Base-by-base conservation (phyloP, 1,140 invertebrate genomes). In the Tachypleus tridentatus region DNA sequence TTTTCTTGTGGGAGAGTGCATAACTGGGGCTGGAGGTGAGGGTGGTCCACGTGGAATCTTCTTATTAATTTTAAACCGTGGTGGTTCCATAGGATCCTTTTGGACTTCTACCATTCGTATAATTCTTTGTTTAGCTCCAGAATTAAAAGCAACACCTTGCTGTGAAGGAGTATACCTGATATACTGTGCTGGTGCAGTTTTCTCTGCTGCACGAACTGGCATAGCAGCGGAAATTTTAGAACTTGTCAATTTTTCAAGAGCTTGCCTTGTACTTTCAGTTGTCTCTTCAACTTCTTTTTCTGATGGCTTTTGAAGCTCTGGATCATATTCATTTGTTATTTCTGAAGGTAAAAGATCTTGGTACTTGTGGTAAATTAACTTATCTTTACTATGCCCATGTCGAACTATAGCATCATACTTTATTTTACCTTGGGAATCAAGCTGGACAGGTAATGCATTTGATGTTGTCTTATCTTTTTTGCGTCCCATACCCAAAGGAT, bases 71-170 rank as follows among this genome's bases (percentile, higher is more conserved):
- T 93, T 94, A 78, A 98, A 99, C 74, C 92, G 88, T 0, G 97
- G 97, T 6, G 97, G 97, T 78, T 98, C 95, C 86, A 99, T 93
- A 0, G 97, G 97, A 82, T 99, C 97, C 69, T 90, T 86, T 76
- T 96, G 93, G 4, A 88, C 87, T 76, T 97, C 93, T 1, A 97
- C 91, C 86, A 97, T 91, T 72, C 94, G 83, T 68, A 99, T 98
- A 50, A 99, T 93, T 58, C 97, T 82, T 76, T 99, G 97, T 74
- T 98, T 97, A 7, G 96, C 93, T 3, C 95, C 95, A 1, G 94
- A 97, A 77, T 98, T 98, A 73, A 93, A 98, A 0, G 88, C 86
- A 51, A 88, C 85, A 0, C 95, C 93, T 81, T 98, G 93, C 75
- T 98, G 94, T 0, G 93, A 93, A 1, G 97, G 96, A 0, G 96